Conservation (phyloP, 2,797 vertebrate genomes). For the Peromyscus eremicus region DNA sequence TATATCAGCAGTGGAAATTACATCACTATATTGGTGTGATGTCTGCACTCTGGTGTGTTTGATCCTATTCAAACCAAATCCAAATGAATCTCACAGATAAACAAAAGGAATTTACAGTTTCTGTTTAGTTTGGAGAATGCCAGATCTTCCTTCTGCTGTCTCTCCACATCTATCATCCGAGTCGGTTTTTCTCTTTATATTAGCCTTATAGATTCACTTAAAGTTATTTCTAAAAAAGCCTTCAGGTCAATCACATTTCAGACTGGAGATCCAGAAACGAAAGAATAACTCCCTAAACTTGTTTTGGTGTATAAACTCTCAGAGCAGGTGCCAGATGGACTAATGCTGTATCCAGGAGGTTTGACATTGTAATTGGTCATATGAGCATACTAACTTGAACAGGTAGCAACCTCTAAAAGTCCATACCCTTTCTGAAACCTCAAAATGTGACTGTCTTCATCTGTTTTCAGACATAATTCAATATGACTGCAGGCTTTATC, state of each 20-base stretch:
- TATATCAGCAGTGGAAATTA: background rate
- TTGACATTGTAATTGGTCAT: background rate
- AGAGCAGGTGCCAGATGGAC: background rate
- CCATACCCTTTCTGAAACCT: background rate
- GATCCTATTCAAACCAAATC: background rate
- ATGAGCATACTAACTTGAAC: background rate
- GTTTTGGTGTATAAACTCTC: background rate
- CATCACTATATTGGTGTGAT: background rate
- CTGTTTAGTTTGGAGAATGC: background rate
- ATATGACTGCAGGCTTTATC: background rate
- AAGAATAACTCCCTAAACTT: background rate
- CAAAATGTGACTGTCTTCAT: background rate
- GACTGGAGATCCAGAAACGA: background rate
- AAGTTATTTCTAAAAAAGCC: background rate
- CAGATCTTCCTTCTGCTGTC: background rate
- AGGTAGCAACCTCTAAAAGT: background rate
- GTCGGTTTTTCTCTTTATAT: background rate
- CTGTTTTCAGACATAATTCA: background rate
- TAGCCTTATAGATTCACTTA: background rate
- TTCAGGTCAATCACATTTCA: background rate
- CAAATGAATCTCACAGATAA: background rate
- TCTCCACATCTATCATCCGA: background rate
- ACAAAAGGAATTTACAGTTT: background rate
- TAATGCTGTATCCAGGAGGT: background rate
- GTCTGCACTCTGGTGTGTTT: background rate